Conservation (phyloP, 2,888 invertebrate genomes). For the Pseudoips prasinana region DNA sequence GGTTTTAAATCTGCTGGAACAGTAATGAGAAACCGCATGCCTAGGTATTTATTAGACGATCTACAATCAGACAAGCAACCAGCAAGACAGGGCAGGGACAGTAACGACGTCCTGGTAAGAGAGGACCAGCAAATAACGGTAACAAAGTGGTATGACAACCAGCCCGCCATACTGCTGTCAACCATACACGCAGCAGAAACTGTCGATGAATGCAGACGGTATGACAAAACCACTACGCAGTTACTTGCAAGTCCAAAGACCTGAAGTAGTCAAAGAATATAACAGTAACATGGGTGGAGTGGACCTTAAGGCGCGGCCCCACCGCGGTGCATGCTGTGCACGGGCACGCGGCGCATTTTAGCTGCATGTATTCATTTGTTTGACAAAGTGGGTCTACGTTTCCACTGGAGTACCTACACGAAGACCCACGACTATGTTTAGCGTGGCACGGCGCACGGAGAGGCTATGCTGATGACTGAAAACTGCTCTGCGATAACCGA, state of each 20-base stretch:
- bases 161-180: not conserved
- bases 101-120: not conserved
- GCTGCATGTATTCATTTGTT: too few species aligned
- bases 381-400: too few species aligned
- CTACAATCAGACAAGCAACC: not conserved
- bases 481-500: too few species aligned
- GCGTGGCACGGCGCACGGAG: too few species aligned
- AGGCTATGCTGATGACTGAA: too few species aligned
- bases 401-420: too few species aligned
- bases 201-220: not conserved
- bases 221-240: not conserved
- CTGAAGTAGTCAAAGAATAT: not conserved
- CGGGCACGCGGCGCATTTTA: too few species aligned
- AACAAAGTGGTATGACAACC: slow-evolving; percentile 2
- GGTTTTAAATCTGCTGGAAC: slow-evolving; percentile 8
- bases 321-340: too few species aligned
- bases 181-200: not conserved
- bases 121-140: not conserved
- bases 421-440: too few species aligned
- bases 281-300: slow-evolving; percentile 2
- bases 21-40: slow-evolving; percentile 5
- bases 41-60: not conserved
- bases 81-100: not conserved
- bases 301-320: too few species aligned
- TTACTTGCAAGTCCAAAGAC: not conserved